A percentile compares a stretch with the other conserved stretches of the same genome.
These are phyloP conservation scores for Maconellicoccus hirsutus DNA, from an alignment of 1,140 invertebrate genomes.

Conservation along the genomic window DNA sequence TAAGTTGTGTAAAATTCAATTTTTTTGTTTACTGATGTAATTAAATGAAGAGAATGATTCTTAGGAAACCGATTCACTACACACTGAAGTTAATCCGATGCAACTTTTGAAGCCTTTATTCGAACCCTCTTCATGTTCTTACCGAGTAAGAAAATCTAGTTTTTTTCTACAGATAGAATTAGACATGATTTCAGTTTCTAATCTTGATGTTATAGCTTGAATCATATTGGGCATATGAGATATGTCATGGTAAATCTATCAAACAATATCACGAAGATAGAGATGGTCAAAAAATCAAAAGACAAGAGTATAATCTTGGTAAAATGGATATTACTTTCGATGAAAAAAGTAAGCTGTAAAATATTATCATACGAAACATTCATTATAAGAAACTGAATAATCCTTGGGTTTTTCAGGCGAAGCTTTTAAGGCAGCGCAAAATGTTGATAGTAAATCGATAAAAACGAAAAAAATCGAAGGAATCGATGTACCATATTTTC, in stretches of 20 bases:
- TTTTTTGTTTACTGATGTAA: not conserved
- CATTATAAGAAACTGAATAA: not conserved
- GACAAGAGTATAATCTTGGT: conserved; percentile 72
- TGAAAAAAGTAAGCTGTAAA: conserved; percentile 37
- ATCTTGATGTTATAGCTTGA: conserved; percentile 52
- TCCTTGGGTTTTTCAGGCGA: not conserved
- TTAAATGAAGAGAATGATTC: conserved; percentile 16
- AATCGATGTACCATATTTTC: conserved; percentile 67
- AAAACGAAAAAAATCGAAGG: conserved; percentile 67
- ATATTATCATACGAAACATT: not conserved
- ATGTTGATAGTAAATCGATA: not conserved
- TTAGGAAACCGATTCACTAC: conserved; percentile 34
- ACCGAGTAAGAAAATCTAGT: conserved; percentile 44
- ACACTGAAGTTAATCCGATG: conserved; percentile 48
- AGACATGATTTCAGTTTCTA: not conserved
- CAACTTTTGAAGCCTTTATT: conserved; percentile 65
- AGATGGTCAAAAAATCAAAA: conserved; percentile 61
- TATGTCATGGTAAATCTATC: conserved; percentile 84
- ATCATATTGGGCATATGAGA: conserved; percentile 93
- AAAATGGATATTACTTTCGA: conserved; percentile 47
- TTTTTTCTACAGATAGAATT: not conserved
- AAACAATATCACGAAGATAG: conserved; percentile 91
- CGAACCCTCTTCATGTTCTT: conserved; percentile 60
- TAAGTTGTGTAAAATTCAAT: conserved; percentile 13
- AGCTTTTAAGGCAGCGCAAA: not conserved